Evolutionary conservation across 2,888 invertebrate species (phyloP).

Genomic region (Herminia tarsipennalis): DNA sequence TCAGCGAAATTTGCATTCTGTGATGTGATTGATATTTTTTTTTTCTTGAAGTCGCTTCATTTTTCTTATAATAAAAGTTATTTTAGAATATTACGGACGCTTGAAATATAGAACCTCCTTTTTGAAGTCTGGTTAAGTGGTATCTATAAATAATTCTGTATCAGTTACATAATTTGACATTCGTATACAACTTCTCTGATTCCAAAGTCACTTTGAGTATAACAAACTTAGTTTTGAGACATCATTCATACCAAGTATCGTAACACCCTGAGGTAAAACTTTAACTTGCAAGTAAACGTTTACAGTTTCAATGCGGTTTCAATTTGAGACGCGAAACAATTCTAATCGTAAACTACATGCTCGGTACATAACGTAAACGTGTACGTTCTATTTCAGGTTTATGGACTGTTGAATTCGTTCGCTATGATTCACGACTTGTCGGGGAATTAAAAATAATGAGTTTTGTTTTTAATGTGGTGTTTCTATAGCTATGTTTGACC

Average conservation of each 20-base stretch:
- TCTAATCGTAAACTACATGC: conserved; percentile 21
- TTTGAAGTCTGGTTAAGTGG: too few relatives aligned
- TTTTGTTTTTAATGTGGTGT: conserved; percentile 19
- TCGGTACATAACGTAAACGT: conserved; percentile 49
- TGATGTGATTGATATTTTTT: too few relatives aligned
- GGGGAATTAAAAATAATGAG: background rate
- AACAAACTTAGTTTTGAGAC: conserved; percentile 16
- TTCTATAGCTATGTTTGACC: conserved; percentile 3
- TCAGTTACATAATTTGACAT: background rate
- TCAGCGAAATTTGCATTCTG: too few relatives aligned
- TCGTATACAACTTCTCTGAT: background rate
- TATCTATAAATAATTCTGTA: too few relatives aligned
- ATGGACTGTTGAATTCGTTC: conserved; percentile 38
- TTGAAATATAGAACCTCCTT: too few relatives aligned
- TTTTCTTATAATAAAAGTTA: too few relatives aligned
- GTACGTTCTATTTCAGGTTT: conserved; percentile 50
- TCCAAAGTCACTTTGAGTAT: conserved; percentile 18
- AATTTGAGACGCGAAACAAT: conserved; percentile 22
- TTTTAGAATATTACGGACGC: too few relatives aligned
- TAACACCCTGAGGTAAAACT: conserved; percentile 13
- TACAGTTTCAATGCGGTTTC: conserved; percentile 1
- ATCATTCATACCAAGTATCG: conserved; percentile 14
- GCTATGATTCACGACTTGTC: conserved; percentile 41
- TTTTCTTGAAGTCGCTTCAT: too few relatives aligned
- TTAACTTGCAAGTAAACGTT: conserved; percentile 10